Base-by-base conservation (phyloP, 2,113 vertebrate genomes). In the Menidia beryllina region DNA sequence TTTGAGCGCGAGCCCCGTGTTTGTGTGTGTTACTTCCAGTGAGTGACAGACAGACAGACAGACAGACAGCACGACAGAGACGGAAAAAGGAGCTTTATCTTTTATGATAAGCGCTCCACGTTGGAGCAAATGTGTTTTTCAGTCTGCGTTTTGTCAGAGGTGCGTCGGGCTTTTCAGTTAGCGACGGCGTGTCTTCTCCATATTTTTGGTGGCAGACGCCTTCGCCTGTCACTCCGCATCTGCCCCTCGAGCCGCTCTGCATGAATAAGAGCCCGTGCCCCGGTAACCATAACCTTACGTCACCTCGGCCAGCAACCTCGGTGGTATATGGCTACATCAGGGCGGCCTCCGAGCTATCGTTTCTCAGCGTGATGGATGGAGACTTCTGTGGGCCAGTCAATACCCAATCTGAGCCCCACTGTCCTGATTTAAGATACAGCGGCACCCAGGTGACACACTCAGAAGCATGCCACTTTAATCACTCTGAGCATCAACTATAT, bases 401-500 rank as follows among this genome's bases (percentile, higher is more conserved):
- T 92, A 92, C 91, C 90, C 91, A 92, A 92, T 92, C 91, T 90
- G 88, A 89, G 87, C 82, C 71, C 82, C 89, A 91, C 86, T 89
- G 91, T 90, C 90, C 90, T 92, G 91, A 92, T 92, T 92, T 92
- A 92, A 92, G 91, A 90, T 89, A 88, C 87, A 87, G 84, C 87
- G 59, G 82, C 87, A 86, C 77, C 88, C 85, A 88, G 86, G 89
- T 91, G 89, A 89, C 91, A 88, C 86, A 79, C 83, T 85, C 87
- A 69, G 79, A 76, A 51, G 81, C 79, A 70, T 77, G 79, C 72
- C 88, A 87, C 85, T 90, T 91, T 90, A 92, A 92, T 91, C 91
- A 92, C 91, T 87, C 79, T 53, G 26, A 89, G 82, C 86, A 87
- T 90, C 86, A 89, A 89, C 86, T 85, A 64, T 41, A 54, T 68